These are phyloP conservation scores for Meloidogyne floridensis DNA, from an alignment of 1,140 invertebrate genomes.

Conservation along the genomic window DNA sequence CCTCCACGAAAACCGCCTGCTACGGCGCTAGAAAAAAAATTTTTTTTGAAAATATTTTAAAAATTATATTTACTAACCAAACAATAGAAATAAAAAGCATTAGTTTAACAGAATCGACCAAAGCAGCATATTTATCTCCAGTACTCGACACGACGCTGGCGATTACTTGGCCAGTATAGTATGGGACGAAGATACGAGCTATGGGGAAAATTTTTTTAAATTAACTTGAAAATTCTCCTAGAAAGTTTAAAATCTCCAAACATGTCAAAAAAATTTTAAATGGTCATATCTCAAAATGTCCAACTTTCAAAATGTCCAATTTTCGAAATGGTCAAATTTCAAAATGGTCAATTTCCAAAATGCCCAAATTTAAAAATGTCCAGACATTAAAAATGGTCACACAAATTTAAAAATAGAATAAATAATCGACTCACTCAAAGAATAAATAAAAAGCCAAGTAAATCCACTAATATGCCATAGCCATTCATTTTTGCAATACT, in stretches of 20 bases:
- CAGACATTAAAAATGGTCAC: no score
- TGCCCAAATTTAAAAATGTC: no score
- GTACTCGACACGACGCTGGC: slow-evolving; percentile 47
- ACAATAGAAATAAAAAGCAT: slow-evolving; percentile 51
- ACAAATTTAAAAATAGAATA: neutral
- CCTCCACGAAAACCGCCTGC: slow-evolving; percentile 50
- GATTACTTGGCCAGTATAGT: slow-evolving; percentile 57
- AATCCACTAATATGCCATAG: slow-evolving; percentile 55
- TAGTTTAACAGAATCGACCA: slow-evolving; percentile 37
- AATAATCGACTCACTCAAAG: slow-evolving; percentile 43
- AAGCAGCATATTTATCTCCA: slow-evolving; percentile 44
- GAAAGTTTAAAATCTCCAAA: no score
- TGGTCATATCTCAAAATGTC: no score
- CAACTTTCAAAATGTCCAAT: neutral
- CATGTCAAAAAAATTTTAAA: no score
- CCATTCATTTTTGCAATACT: slow-evolving; percentile 53
- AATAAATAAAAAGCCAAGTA: slow-evolving; percentile 56
- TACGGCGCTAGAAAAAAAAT: slow-evolving; percentile 31
- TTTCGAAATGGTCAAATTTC: no score
- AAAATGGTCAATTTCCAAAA: no score
- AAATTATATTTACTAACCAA: slow-evolving; percentile 44
- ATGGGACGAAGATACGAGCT: slow-evolving; percentile 56
- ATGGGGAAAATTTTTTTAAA: neutral
- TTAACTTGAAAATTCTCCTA: no score
- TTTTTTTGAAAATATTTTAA: slow-evolving; percentile 1